Conservation (phyloP, 2,888 invertebrate species). For the Odontocolon sp. region DNA sequence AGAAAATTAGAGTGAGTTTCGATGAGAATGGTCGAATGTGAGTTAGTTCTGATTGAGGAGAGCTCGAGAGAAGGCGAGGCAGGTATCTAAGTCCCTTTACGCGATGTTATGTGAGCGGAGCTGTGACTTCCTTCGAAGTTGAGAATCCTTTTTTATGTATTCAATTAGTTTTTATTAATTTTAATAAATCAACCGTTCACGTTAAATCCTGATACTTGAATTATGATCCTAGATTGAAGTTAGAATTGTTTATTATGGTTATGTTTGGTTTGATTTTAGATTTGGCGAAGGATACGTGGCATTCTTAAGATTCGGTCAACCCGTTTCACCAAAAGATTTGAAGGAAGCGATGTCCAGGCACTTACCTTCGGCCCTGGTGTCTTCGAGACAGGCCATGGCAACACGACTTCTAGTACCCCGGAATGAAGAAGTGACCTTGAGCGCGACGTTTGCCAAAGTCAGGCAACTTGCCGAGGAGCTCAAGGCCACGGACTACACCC, state of each 20-base stretch:
- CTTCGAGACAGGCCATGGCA: conserved; percentile 80
- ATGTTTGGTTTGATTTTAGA: conserved; percentile 71
- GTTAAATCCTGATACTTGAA: conserved; percentile 1
- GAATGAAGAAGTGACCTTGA: conserved; percentile 79
- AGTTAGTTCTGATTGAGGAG: no score
- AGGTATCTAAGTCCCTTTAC: no score
- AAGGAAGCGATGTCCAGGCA: conserved; percentile 75
- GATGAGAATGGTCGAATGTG: no score
- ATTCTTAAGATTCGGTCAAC: conserved; percentile 77
- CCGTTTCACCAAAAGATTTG: conserved; percentile 71
- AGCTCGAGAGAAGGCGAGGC: no score
- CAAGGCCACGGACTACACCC: conserved; percentile 83
- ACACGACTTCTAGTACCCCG: conserved; percentile 82
- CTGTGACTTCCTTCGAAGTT: no score
- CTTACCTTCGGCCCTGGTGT: conserved; percentile 80
- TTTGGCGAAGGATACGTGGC: conserved; percentile 84
- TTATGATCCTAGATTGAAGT: neutral
- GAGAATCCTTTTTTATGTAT: no score
- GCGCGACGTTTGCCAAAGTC: conserved; percentile 82
- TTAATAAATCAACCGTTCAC: no score
- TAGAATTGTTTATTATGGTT: neutral
- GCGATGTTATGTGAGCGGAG: no score
- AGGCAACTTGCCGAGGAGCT: conserved; percentile 81
- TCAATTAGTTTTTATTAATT: no score
- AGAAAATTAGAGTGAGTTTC: no score